These are phyloP conservation scores for Chelon labrosus DNA, from an alignment of 2,797 vertebrate species.

Conservation along the genomic window DNA sequence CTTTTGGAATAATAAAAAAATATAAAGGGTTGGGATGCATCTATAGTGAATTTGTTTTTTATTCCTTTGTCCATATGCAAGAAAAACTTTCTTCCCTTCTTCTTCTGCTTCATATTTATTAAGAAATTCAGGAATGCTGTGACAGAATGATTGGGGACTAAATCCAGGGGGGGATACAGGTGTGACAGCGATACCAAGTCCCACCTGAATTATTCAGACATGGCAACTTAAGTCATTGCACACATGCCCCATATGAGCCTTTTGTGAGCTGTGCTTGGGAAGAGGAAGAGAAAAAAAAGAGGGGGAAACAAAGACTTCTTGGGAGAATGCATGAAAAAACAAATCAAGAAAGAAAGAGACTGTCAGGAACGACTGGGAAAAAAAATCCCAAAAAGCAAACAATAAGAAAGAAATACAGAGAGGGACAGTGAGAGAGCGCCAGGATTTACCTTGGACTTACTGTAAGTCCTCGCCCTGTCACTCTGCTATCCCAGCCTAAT, in stretches of 20 bases:
- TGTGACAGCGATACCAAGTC: conserved; percentile 55
- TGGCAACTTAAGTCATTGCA: conserved; percentile 46
- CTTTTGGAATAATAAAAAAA: not conserved
- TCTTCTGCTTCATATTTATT: conserved; percentile 12
- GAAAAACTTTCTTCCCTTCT: conserved; percentile 12
- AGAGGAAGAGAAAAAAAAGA: conserved; percentile 7
- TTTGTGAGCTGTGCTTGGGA: conserved; percentile 33
- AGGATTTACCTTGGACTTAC: conserved; percentile 63
- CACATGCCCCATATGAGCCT: conserved; percentile 37
- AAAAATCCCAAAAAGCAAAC: conserved; percentile 5
- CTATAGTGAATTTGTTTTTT: not conserved
- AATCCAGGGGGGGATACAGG: conserved; percentile 51
- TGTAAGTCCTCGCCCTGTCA: conserved; percentile 63
- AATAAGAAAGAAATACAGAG: conserved; percentile 9
- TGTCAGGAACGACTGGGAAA: conserved; percentile 4
- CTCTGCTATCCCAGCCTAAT: conserved; percentile 62
- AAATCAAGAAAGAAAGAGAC: not conserved
- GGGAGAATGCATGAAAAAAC: not conserved
- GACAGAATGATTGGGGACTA: conserved; percentile 52
- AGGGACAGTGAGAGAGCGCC: conserved; percentile 8
- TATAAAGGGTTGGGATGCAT: not conserved
- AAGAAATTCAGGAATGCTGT: conserved; percentile 45
- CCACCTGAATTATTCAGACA: conserved; percentile 72
- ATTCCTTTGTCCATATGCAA: conserved; percentile 1
- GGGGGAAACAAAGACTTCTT: conserved; percentile 7